Base-by-base conservation (phyloP, 2,113 vertebrate genomes). In the Nannobrachium achirus region DNA sequence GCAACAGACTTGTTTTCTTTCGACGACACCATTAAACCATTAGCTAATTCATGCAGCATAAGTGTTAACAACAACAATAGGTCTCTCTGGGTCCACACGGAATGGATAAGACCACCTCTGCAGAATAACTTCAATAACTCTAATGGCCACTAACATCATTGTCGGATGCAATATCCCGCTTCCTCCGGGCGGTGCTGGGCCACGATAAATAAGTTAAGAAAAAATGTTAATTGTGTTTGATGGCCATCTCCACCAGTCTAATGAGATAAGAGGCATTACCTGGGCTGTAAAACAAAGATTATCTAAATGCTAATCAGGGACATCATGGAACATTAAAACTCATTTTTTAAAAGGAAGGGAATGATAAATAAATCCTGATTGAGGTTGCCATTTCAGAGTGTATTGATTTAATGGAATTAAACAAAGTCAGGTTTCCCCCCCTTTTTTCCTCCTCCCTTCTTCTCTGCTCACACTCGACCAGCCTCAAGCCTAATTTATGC, bases 161-260 rank as follows among this genome's bases (percentile, higher is more conserved):
- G 90, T 89, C 77, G 70, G 44, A 70, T 69, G 88, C 91, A 91
- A 92, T 93, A 92, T 91, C 84, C 78, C 73, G 82, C 82, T 86
- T 92, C 89, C 91, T 90, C 87, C 79, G 78, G 90, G 89, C 87
- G 85, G 91, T 91, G 88, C 87, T 86, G 82, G 76, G 83, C 79
- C 42, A 76, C 78, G 91, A 88, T 91, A 92, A 93, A 93, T 92
- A 90, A 72, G 79, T 91, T 92, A 88, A 85, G 83, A 90, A 84
- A 89, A 92, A 93, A 92, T 91, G 89, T 92, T 93, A 92, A 93
- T 92, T 92, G 91, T 89, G 88, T 94, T 91, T 90, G 92, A 91
- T 92, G 89, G 89, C 90, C 89, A 81, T 91, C 85, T 90, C 82
- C 86, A 85, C 82, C 86, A 85, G 89, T 83, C 86, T 92, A 92